Conservation (phyloP, 1,140 invertebrate genomes). For the Drosophila trapezifrons region DNA sequence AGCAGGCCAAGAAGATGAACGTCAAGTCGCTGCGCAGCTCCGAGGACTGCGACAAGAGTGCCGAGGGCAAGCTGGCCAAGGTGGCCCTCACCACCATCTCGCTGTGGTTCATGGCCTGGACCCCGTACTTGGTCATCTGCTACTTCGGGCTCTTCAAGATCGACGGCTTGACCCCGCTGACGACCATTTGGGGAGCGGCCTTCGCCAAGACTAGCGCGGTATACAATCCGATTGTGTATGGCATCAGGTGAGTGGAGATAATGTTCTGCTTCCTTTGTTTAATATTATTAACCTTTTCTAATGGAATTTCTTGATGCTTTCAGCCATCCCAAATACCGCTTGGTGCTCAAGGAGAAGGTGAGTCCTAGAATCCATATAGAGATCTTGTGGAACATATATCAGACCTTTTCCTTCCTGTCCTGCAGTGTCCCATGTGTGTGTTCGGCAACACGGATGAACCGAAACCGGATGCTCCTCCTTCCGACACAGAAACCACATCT, state of each 20-base stretch:
- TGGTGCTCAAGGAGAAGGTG: slow-evolving; percentile 87
- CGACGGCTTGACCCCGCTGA: slow-evolving; percentile 88
- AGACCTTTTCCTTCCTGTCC: neutral
- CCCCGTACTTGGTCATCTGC: slow-evolving; percentile 93
- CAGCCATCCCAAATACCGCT: slow-evolving; percentile 91
- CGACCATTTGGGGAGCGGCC: slow-evolving; percentile 91
- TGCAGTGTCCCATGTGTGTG: slow-evolving; percentile 88
- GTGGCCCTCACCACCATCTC: slow-evolving; percentile 93
- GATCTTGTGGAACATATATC: too few species aligned
- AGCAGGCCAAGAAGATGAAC: slow-evolving; percentile 94
- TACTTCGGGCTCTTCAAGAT: slow-evolving; percentile 89
- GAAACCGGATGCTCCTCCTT: slow-evolving; percentile 83
- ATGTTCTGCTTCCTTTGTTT: neutral
- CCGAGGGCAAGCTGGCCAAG: slow-evolving; percentile 91
- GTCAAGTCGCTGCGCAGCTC: slow-evolving; percentile 90
- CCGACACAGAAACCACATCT: slow-evolving; percentile 83
- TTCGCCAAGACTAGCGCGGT: slow-evolving; percentile 92
- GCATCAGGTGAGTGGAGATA: slow-evolving; percentile 87
- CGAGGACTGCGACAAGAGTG: slow-evolving; percentile 88
- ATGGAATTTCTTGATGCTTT: neutral
- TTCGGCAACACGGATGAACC: slow-evolving; percentile 84
- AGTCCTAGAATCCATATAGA: neutral
- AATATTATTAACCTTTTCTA: too few species aligned
- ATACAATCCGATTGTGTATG: slow-evolving; percentile 93
- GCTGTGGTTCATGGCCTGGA: slow-evolving; percentile 94